These are phyloP conservation scores for Gadus chalcogrammus DNA, from an alignment of 2,113 vertebrate species.

Conservation along the genomic window DNA sequence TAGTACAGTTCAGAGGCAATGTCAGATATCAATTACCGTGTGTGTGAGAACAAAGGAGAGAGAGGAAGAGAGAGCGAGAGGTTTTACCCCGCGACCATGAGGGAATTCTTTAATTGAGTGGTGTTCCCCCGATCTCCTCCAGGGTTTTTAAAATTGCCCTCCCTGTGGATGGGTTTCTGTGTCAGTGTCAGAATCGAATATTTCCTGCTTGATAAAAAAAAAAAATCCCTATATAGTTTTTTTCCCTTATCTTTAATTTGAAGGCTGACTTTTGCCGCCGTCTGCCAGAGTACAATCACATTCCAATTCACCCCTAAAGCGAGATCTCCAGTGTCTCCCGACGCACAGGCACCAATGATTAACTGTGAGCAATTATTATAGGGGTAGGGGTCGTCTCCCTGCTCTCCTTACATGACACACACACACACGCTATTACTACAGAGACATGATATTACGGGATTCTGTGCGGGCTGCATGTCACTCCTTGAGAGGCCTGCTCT, in stretches of 20 bases:
- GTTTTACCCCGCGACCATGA: background rate
- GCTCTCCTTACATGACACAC: constrained; percentile 29
- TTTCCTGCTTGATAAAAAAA: constrained; percentile 31
- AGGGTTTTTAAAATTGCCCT: constrained; percentile 37
- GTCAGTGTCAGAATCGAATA: constrained; percentile 61
- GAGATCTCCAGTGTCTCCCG: constrained; percentile 57
- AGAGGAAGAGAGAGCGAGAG: background rate
- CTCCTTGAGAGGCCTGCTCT: constrained; percentile 10
- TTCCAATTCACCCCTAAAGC: constrained; percentile 62
- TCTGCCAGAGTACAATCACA: constrained; percentile 64
- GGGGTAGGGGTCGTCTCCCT: constrained; percentile 41
- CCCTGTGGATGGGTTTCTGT: constrained; percentile 58
- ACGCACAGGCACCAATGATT: constrained; percentile 61
- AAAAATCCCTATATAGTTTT: constrained; percentile 49
- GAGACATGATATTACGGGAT: background rate
- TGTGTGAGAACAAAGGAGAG: background rate
- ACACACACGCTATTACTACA: constrained; percentile 36
- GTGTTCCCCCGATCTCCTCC: constrained; percentile 44
- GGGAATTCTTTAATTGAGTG: constrained; percentile 48
- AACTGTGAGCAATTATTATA: constrained; percentile 66
- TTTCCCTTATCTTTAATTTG: constrained; percentile 63
- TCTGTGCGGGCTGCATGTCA: constrained; percentile 47
- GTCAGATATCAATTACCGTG: constrained; percentile 52
- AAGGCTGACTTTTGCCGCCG: constrained; percentile 49
- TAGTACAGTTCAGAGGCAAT: constrained; percentile 13